Evolutionary conservation across 2,113 vertebrate genomes (phyloP), one percentile per base, ranked within the genome.

Genomic region (Cryptotis parvus): DNA sequence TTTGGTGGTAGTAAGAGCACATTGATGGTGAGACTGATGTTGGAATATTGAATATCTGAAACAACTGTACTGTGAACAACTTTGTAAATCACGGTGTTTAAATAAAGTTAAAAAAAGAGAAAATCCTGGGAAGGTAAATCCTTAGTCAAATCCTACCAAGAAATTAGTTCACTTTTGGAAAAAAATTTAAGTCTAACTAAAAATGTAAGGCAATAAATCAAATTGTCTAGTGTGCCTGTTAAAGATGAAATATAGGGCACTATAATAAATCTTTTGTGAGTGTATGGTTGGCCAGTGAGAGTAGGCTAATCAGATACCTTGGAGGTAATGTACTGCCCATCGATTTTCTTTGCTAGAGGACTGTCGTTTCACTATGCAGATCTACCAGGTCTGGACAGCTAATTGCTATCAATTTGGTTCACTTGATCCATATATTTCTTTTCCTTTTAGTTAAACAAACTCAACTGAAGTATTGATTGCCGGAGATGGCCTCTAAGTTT

Each of bases 91-190:
- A n/a, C n/a, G n/a, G n/a, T n/a, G n/a, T n/a, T n/a, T n/a, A n/a
- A n/a, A n/a, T n/a, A n/a, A n/a, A n/a, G n/a, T n/a, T n/a, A n/a
- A n/a, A n/a, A n/a, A n/a, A n/a, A n/a, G n/a, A 49, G 33, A 85
- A 92, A 84, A 43, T 15, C 3, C 4, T 16, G 8, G 35, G 14
- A 81, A 63, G 7, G 66, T 75, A 43, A 79, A 49, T 72, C 39
- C 26, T 66, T 49, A 45, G 31, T 92, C 29, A 75, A 92, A 43
- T 11, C 15, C 6, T 8, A 66, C 3, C 81, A 35, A 29, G n/a
- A 95, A 95, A 78, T 58, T 4, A 76, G 29, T 83, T 92, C n/a
- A 79, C 43, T 89, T 90, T 79, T 1, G 43, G 78, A 91, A 88
- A 91, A 88, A 80, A 33, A 29, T 55, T 73, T 75, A 83, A 94